Base-by-base conservation (phyloP, 2,797 vertebrate genomes). In the Hylomyscus alleni region DNA sequence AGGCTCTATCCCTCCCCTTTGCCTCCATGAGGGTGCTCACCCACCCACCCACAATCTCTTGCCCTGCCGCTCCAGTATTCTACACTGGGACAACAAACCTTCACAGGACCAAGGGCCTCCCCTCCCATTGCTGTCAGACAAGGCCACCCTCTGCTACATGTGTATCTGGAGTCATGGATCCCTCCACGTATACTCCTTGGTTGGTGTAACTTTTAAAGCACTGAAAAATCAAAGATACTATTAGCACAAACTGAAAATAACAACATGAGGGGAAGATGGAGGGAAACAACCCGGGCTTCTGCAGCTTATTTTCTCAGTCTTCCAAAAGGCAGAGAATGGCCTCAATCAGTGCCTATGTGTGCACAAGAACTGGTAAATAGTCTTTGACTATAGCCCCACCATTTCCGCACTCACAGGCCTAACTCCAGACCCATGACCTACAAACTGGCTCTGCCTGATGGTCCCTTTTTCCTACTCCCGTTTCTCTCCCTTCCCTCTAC, bases 181-280 rank as follows among this genome's bases (percentile, higher is more conserved):
- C 60, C 24, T 62, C 24, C 60, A 10, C 11, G 60, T 62, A 62
- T 3, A 62, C 60, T 62, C 60, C 60, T 62, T 29, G 24, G 24
- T 11, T 62, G 60, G 60, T 29, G 60, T 62, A 62, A 78, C 15
- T 52, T 78, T 93, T 14, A 37, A 82, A 58, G n/a, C 76, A 54
- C 72, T 94, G 14, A 96, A 93, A 92, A 91, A 93, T 91, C 67
- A 94, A 97, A 94, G 67, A 65, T 67, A 77, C 76, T 52, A 92
- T 17, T 84, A 93, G 72, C 15, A 1, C 87, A 6, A 83, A 90
- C 52, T 89, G 56, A 94, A 96, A 75, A 67, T 52, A 95, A 96
- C 22, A 92, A 9, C 20, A 6, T 93, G 86, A 20, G 20, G 44
- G 65, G 44, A 52, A 77, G 47, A 81, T 73, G 17, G 54, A 95